Conservation (phyloP, 2,113 vertebrate genomes). For the Rhynchomys soricoides region DNA sequence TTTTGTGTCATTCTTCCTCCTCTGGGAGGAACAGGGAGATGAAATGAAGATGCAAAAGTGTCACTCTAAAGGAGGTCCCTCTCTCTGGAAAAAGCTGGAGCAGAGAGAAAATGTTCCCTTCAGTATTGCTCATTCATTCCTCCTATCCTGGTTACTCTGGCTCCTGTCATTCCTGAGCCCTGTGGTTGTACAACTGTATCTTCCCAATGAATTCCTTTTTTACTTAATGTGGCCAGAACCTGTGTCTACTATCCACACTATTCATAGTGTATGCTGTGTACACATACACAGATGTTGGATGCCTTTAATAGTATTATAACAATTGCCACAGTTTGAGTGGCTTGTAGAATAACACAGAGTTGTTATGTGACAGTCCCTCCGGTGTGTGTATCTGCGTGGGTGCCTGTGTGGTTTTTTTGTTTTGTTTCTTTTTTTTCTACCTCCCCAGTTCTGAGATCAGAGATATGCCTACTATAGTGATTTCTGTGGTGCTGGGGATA, state of each 20-base stretch:
- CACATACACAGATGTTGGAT: neutral
- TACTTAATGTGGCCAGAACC: neutral
- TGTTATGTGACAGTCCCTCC: neutral
- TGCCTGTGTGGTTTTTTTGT: neutral
- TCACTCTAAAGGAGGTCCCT: conserved; percentile 1
- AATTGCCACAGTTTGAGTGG: neutral
- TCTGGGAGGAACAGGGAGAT: neutral
- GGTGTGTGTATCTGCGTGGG: too few species aligned
- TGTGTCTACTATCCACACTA: conserved; percentile 4
- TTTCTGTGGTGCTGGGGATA: neutral
- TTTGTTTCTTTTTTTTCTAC: neutral
- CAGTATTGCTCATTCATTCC: neutral
- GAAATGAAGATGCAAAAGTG: neutral
- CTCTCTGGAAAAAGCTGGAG: neutral
- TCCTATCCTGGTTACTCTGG: neutral
- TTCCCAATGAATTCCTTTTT: neutral
- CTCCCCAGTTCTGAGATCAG: neutral
- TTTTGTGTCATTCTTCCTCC: neutral
- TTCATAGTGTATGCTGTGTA: too few species aligned
- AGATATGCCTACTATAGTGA: neutral
- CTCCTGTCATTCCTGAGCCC: neutral
- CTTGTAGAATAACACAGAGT: conserved; percentile 1
- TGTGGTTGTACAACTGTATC: neutral
- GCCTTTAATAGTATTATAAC: neutral
- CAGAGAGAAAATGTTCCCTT: neutral